Percentiles rank a stretch among this genome's conserved stretches.
Evolutionary conservation across 1,140 invertebrate species (phyloP).

Genomic region (Drosophila melanica): DNA sequence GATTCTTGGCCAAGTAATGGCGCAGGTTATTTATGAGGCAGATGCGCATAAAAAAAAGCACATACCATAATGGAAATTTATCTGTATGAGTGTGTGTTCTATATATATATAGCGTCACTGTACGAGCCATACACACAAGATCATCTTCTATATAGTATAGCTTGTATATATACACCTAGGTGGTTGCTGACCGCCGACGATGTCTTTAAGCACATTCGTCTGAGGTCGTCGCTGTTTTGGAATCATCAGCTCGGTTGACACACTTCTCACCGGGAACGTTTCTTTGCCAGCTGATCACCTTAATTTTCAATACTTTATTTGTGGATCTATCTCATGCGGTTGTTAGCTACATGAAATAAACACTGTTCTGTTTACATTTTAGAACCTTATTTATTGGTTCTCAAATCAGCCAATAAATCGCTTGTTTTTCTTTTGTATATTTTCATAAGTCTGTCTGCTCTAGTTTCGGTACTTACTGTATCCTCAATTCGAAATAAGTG

Average conservation of each 20-base stretch:
- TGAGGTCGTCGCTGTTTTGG: conserved; percentile 69
- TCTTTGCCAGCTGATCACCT: background rate
- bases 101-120: conserved; percentile 24
- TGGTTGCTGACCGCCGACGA: conserved; percentile 31
- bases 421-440: too few relatives aligned
- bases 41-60: conserved; percentile 74
- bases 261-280: conserved; percentile 11
- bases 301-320: background rate
- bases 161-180: conserved; percentile 19
- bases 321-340: too few relatives aligned
- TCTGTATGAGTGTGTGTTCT: conserved; percentile 7
- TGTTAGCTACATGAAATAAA: background rate
- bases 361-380: background rate
- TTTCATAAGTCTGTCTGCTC: too few relatives aligned
- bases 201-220: conserved; percentile 65
- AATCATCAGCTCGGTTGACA: conserved; percentile 33
- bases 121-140: conserved; percentile 29
- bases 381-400: too few relatives aligned
- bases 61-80: conserved; percentile 72
- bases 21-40: conserved; percentile 76
- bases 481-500: too few relatives aligned
- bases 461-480: too few relatives aligned
- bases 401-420: too few relatives aligned
- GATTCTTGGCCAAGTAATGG: conserved; percentile 71
- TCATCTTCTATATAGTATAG: conserved; percentile 11